Percentiles rank a stretch among this genome's conserved stretches.
Conservation (phyloP, 2,113 vertebrate genomes). For the Nothocercus julius region DNA sequence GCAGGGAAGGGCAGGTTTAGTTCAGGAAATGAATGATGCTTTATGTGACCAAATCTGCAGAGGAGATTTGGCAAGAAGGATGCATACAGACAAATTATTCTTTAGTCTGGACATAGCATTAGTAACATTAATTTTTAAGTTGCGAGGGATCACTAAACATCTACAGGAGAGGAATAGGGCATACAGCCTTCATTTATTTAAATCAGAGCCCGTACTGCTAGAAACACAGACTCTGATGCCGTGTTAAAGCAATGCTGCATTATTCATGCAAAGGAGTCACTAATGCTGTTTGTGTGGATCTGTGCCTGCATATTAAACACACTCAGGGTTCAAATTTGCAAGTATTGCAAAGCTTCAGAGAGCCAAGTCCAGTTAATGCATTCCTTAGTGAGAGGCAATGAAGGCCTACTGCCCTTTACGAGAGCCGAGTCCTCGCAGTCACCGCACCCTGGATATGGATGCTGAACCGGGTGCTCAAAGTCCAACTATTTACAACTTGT, state of each 20-base stretch:
- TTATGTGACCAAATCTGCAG: constrained; percentile 33
- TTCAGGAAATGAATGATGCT: constrained; percentile 31
- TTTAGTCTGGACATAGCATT: not conserved
- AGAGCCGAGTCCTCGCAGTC: not conserved
- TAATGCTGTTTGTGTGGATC: not conserved
- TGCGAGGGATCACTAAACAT: not conserved
- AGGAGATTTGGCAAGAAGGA: constrained; percentile 13
- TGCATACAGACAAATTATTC: not conserved
- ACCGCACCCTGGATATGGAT: not conserved
- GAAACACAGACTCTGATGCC: not conserved
- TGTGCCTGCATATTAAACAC: not conserved
- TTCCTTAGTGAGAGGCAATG: not conserved
- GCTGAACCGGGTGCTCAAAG: not conserved
- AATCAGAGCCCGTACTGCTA: not conserved
- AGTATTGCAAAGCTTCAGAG: not conserved
- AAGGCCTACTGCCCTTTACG: rapidly evolving
- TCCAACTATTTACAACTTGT: not conserved
- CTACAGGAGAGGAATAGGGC: not conserved
- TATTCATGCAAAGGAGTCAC: not conserved
- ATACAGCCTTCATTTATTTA: not conserved
- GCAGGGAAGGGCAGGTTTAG: constrained; percentile 10
- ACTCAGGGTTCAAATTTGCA: not conserved
- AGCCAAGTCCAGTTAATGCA: not conserved
- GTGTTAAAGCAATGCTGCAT: not conserved
- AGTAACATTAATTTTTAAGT: constrained; percentile 4